A percentile compares a stretch with the other conserved stretches of the same genome.
These are phyloP conservation scores for Chelon labrosus DNA, from an alignment of 2,797 vertebrate genomes.

Conservation along the genomic window DNA sequence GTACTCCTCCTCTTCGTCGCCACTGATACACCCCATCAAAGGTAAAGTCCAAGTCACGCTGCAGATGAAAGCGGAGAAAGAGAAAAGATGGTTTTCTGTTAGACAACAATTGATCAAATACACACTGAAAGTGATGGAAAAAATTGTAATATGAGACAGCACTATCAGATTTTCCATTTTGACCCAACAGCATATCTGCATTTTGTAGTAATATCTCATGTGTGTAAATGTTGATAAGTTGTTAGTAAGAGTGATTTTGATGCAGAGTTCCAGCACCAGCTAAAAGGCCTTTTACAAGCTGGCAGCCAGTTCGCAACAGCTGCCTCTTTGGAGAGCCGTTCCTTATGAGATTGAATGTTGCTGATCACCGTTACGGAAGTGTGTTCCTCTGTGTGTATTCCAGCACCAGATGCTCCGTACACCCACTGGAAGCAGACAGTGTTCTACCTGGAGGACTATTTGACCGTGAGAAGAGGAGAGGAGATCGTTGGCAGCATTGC, in stretches of 20 bases:
- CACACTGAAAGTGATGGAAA: background rate
- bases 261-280: background rate
- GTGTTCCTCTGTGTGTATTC: conserved; percentile 36
- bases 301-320: too few relatives aligned
- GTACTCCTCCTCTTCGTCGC: too few relatives aligned
- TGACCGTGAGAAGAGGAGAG: conserved; percentile 95
- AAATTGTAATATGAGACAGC: background rate
- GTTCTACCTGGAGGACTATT: conserved; percentile 97
- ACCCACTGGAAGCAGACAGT: conserved; percentile 99
- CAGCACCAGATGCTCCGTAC: conserved; percentile 95
- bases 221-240: too few relatives aligned
- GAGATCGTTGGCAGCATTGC: conserved; percentile 93
- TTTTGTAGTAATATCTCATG: too few relatives aligned
- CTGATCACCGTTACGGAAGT: background rate
- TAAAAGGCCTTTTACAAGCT: too few relatives aligned
- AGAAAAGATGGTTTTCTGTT: background rate
- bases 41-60: conserved; percentile 98
- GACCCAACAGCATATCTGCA: conserved; percentile 8
- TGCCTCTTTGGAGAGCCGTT: too few relatives aligned
- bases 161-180: conserved; percentile 9
- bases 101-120: conserved; percentile 8
- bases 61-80: conserved; percentile 36
- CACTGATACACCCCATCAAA: too few relatives aligned
- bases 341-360: background rate
- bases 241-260: background rate